Conservation (phyloP, 2,888 invertebrate genomes). For the Hirudinaria manillensis region DNA sequence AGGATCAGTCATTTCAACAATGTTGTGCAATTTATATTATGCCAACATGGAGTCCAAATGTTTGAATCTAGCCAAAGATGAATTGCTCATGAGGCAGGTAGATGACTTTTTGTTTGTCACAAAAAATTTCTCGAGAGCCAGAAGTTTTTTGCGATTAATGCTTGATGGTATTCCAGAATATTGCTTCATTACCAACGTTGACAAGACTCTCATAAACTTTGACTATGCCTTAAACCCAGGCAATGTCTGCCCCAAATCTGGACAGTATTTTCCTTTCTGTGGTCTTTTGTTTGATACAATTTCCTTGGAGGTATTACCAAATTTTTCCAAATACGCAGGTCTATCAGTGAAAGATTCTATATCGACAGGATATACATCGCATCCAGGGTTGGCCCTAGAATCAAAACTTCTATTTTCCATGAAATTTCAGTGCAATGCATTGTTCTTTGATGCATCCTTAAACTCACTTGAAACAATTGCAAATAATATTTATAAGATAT, state of each 20-base stretch:
- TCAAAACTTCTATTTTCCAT: constrained; percentile 15
- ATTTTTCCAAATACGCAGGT: constrained; percentile 39
- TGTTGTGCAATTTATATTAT: constrained; percentile 50
- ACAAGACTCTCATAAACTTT: constrained; percentile 45
- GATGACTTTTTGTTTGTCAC: constrained; percentile 51
- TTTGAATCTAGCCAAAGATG: constrained; percentile 39
- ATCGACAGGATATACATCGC: constrained; percentile 14
- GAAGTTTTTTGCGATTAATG: constrained; percentile 43
- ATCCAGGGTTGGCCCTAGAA: constrained; percentile 23
- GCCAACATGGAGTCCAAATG: constrained; percentile 45
- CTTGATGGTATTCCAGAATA: constrained; percentile 45
- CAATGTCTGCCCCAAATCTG: background rate
- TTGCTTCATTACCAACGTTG: constrained; percentile 44
- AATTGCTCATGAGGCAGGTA: constrained; percentile 47
- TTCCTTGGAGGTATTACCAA: constrained; percentile 42
- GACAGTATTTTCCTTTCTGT: constrained; percentile 44
- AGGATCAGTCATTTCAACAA: constrained; percentile 48
- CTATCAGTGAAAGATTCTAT: constrained; percentile 21
- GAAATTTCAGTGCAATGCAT: constrained; percentile 22
- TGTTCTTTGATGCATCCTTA: constrained; percentile 34
- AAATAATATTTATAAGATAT: constrained; percentile 40
- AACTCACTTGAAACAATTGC: constrained; percentile 39
- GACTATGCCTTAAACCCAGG: background rate
- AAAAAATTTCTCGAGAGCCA: constrained; percentile 42
- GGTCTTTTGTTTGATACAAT: constrained; percentile 43